Percentiles rank a stretch among this genome's conserved stretches.
Conservation (phyloP, 2,113 vertebrate genomes). For the Phainopepla nitens region DNA sequence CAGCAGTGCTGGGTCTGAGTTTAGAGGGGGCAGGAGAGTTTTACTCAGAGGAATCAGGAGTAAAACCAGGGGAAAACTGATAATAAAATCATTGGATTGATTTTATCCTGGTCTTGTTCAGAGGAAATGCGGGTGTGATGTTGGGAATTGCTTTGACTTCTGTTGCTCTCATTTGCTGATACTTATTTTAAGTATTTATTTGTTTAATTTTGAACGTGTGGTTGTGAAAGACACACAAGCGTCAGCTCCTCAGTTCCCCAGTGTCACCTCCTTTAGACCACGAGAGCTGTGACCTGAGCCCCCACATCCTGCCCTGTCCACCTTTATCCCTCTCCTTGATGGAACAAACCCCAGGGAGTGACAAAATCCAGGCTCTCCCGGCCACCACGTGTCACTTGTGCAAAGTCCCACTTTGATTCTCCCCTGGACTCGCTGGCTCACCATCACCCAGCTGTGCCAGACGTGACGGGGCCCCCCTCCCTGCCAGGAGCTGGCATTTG, state of each 20-base stretch:
- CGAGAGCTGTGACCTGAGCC: accelerated
- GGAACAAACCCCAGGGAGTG: background rate
- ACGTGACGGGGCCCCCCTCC: background rate
- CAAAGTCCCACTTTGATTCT: background rate
- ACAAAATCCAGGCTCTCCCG: background rate
- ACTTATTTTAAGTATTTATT: too few relatives aligned
- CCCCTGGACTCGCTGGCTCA: background rate
- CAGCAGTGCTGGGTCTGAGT: background rate
- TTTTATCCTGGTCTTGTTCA: background rate
- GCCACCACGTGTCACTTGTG: accelerated
- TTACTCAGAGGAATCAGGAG: background rate
- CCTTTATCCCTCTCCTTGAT: background rate
- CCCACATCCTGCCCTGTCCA: background rate
- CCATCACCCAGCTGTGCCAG: accelerated
- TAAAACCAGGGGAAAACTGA: background rate
- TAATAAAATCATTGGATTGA: background rate
- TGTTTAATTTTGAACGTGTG: accelerated
- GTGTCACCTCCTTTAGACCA: background rate
- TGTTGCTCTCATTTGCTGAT: background rate
- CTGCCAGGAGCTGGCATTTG: background rate
- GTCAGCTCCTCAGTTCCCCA: background rate
- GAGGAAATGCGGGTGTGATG: background rate
- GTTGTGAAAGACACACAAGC: background rate
- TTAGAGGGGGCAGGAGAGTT: background rate
- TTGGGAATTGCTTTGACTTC: background rate